Evolutionary conservation across 37 sponge, comb jelly and placozoan genomes (phyloP).

Genomic region (Chondrosia reniformis): DNA sequence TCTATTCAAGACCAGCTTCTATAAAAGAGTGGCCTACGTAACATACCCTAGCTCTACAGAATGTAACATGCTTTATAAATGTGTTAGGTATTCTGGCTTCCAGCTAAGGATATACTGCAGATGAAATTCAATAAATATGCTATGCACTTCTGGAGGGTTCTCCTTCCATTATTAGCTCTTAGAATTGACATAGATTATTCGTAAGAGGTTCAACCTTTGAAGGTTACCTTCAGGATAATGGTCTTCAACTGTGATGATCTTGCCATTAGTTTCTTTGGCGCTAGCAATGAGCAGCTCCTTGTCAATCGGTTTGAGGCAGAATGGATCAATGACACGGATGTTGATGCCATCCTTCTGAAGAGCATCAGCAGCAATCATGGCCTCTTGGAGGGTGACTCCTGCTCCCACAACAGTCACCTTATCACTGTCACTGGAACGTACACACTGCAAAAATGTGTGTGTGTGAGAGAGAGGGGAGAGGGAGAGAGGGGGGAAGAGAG

Average conservation of each 20-base stretch:
- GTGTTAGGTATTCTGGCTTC: too few species aligned
- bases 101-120: too few species aligned
- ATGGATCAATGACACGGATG: conserved; percentile 92
- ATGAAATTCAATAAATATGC: too few species aligned
- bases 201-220: too few species aligned
- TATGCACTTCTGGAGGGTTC: too few species aligned
- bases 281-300: conserved; percentile 62
- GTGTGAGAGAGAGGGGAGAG: background rate
- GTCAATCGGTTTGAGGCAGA: conserved; percentile 95
- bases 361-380: conserved; percentile 60
- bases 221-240: conserved; percentile 93
- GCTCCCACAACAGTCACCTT: conserved; percentile 91
- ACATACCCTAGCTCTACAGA: too few species aligned
- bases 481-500: background rate
- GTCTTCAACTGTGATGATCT: conserved; percentile 92
- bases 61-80: too few species aligned
- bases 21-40: too few species aligned
- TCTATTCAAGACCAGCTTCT: too few species aligned
- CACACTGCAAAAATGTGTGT: conserved; percentile 37
- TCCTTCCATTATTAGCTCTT: too few species aligned
- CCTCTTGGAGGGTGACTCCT: conserved; percentile 91
- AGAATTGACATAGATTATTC: too few species aligned
- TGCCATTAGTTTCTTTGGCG: conserved; percentile 84
- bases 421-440: conserved; percentile 62
- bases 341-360: conserved; percentile 78